These are phyloP conservation scores for Muntiacus muntjak DNA, from an alignment of 2,113 vertebrate genomes.

Conservation along the genomic window DNA sequence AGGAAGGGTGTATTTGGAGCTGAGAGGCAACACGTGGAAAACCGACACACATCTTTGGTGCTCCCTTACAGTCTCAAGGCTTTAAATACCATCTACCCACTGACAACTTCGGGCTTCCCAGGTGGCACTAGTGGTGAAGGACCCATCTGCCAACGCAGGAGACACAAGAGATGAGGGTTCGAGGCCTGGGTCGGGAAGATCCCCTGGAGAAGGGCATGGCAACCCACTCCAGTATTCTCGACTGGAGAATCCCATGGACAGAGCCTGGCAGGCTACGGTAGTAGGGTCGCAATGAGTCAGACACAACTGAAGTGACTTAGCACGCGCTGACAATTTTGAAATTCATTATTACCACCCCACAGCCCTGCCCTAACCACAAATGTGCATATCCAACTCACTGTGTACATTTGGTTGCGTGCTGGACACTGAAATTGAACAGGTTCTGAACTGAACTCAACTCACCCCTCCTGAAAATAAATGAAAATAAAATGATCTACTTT, in stretches of 20 bases:
- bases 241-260: neutral
- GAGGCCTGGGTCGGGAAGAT: neutral
- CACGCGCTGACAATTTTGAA: neutral
- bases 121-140: too few relatives aligned
- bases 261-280: neutral
- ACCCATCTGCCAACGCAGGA: too few relatives aligned
- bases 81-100: neutral
- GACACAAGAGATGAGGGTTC: neutral
- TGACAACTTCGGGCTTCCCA: too few relatives aligned
- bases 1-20: neutral
- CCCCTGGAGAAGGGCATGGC: neutral
- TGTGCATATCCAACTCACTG: neutral
- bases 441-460: neutral
- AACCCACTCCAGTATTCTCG: neutral
- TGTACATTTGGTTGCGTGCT: neutral
- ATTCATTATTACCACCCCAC: neutral
- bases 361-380: neutral
- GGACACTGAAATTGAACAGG: neutral
- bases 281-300: neutral
- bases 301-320: neutral
- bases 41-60: neutral
- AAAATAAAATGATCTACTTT: neutral
- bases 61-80: neutral
- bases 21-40: neutral
- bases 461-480: neutral